Base-by-base conservation (phyloP, 2,113 vertebrate genomes). In the Phrynosoma blainvillii region DNA sequence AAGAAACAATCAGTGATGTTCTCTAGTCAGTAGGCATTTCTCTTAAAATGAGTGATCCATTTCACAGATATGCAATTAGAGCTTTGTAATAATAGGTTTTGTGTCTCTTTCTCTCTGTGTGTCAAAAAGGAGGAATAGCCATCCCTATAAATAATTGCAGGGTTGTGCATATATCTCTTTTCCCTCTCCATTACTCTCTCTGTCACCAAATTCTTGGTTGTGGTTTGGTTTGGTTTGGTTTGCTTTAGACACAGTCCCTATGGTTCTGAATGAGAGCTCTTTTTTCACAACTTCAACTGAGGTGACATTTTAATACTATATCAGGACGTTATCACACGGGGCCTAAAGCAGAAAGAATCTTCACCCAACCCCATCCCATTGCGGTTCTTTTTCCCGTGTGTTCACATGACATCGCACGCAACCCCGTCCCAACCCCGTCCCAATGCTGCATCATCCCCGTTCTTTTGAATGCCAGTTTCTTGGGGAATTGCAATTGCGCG, bases 11-110 rank as follows among this genome's bases (percentile, higher is more conserved):
- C 95, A 96, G 93, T 93, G 90, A 88, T 20, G 79, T 89, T 96
- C 91, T 93, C 93, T 94, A 96, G 96, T 94, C 93, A 79, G 87
- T 82, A 89, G 91, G 90, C 92, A 92, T 95, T 96, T 93, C 94
- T 95, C 92, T 89, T 77, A 87, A 94, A 93, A 87, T 21, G 92
- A 95, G 91, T 89, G 86, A 79, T 91, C 95, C 94, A 84, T 96
- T 95, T 91, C 59, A 94, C 88, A 93, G 95, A 94, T 95, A 92
- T 97, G 95, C 96, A 96, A 97, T 97, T 97, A 97, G 84, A 88
- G 74, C 82, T 86, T 85, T 1, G 0, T 97, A 97, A 97, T 97
- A 90, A 97, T 82, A 96, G 95, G 95, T 83, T 90, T 95, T 93
- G 16, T 89, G 85, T 91, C 94, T 92, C 94, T 77, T 5, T 83